These are phyloP conservation scores for Channa argus DNA, from an alignment of 2,113 vertebrate genomes.

Conservation along the genomic window DNA sequence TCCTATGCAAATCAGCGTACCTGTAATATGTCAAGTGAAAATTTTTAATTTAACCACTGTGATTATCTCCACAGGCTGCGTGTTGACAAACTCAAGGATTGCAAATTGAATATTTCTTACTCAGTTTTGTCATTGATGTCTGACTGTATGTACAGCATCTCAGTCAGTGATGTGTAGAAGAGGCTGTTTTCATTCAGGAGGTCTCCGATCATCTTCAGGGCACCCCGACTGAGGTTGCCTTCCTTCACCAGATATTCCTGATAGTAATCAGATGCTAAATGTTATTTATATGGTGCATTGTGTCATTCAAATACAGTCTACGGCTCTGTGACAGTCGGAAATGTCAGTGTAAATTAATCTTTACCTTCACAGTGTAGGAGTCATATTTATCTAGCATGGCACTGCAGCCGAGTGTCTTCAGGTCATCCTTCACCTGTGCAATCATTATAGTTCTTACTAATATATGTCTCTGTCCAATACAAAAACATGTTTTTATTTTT, in stretches of 20 bases:
- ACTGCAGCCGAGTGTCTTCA: constrained; percentile 74
- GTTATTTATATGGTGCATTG: not conserved
- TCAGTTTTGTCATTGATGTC: constrained; percentile 78
- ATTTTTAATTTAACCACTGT: no score
- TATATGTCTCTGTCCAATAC: not conserved
- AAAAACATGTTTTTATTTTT: not conserved
- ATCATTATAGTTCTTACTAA: not conserved
- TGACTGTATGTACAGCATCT: constrained; percentile 80
- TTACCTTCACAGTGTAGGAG: constrained; percentile 84
- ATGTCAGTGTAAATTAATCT: no score
- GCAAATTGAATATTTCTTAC: constrained; percentile 62
- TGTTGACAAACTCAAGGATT: not conserved
- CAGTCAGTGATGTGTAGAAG: constrained; percentile 79
- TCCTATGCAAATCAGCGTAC: no score
- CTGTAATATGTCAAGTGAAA: no score
- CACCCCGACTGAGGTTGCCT: constrained; percentile 80
- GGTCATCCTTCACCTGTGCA: constrained; percentile 78
- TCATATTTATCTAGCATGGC: constrained; percentile 80
- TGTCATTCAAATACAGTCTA: no score
- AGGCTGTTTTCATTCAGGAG: constrained; percentile 85
- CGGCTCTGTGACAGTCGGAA: no score
- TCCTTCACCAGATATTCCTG: constrained; percentile 85
- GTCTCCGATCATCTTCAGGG: constrained; percentile 84
- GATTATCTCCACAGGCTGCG: not conserved
- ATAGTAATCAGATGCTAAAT: not conserved